Conservation (phyloP, 2,888 invertebrate genomes). For the Ophion slaviceki region DNA sequence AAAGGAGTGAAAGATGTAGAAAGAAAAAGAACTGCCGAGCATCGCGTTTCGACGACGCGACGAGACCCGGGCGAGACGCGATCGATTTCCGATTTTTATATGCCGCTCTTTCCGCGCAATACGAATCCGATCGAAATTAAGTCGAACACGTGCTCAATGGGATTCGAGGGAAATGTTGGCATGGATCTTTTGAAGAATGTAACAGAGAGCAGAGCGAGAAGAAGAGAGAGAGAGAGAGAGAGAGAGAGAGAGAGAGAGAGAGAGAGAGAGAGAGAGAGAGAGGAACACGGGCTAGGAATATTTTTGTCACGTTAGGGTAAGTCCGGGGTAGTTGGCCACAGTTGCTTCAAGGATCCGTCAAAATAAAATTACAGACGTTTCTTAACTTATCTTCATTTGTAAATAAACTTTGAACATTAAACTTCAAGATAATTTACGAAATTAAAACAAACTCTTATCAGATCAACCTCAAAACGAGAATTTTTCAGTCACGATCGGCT, state of each 20-base stretch:
- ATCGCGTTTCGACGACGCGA: conserved; percentile 21
- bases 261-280: too few relatives aligned
- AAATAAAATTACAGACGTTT: too few relatives aligned
- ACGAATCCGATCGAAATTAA: conserved; percentile 51
- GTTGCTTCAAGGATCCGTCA: too few relatives aligned
- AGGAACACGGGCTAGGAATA: too few relatives aligned
- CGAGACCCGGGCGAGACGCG: conserved; percentile 9
- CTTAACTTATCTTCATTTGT: too few relatives aligned
- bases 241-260: too few relatives aligned
- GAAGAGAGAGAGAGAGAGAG: background rate
- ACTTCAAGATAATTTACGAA: too few relatives aligned
- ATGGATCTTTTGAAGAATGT: background rate
- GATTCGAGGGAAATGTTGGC: conserved; percentile 37
- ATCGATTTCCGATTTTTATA: conserved; percentile 42
- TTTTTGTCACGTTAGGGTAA: background rate
- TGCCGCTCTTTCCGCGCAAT: background rate
- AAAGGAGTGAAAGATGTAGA: conserved; percentile 46
- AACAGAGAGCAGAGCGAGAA: background rate
- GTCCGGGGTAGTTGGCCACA: too few relatives aligned
- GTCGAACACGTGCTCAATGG: conserved; percentile 45
- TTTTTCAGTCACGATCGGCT: too few relatives aligned
- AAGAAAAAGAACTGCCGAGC: conserved; percentile 32
- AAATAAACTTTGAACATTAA: too few relatives aligned
- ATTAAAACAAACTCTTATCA: too few relatives aligned
- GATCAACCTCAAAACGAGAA: background rate